Evolutionary conservation across 1,140 invertebrate genomes (phyloP), one percentile per base, ranked within the genome.

Genomic region (Listronotus bonariensis): DNA sequence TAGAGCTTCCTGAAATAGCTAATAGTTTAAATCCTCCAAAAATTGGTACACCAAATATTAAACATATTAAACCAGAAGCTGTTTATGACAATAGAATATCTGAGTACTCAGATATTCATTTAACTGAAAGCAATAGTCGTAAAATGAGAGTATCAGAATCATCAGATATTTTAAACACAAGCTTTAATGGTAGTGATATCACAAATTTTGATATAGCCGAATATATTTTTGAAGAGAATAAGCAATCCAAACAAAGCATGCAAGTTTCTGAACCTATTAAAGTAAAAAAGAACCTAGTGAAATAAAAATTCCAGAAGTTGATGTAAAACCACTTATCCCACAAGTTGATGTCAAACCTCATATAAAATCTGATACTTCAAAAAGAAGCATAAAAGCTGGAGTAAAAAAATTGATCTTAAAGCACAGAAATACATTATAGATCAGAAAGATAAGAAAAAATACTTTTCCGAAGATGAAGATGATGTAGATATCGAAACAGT

Each of bases 401-500:
- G 68, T 68, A 11, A 77, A 77, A 67, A 71, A 66, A 75, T 77
- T 46, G 76, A 77, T 54, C 52, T 69, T 48, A 52, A 71, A 60
- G 70, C 73, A 10, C 66, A 66, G 51, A 65, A 56, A 56, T 77
- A 77, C 62, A 72, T 77, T 54, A 26, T 73, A 18, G 68, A 74
- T 17, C 59, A 69, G 10, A 60, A 67, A 20, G 18, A 55, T n/a
- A 48, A 56, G 14, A 48, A 68, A 51, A 60, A 62, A 9, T 31
- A 17, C 20, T 32, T 40, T 12, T 55, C 48, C 40, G 59, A 73
- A 51, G 55, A 71, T 48, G 66, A 68, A 41, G 65, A 71, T 41
- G 56, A 68, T 26, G 65, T 77, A 42, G 77, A 78, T 69, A 72
- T 78, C 46, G 75, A 74, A 62, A 77, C 74, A 12, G 60, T 78